Evolutionary conservation across 2,888 invertebrate species (phyloP), one percentile per base, ranked within the genome.

Genomic region (Apamea crenata): DNA sequence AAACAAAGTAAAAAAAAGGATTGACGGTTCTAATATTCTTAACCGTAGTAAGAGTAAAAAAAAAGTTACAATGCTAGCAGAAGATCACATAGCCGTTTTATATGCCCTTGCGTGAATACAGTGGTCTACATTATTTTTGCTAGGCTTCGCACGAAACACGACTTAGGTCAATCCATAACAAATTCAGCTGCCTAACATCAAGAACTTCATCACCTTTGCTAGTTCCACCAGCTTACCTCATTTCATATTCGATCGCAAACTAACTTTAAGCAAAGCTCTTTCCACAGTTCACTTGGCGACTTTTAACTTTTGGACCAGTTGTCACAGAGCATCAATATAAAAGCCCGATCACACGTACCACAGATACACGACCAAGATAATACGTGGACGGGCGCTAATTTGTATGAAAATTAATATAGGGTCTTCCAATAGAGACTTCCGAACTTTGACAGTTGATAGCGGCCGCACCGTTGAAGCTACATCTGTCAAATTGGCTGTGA

Each of bases 161-260:
- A 29, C 25, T 36, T 56, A 65, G 29, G 12, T 82, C 75, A 66
- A 53, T 36, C 8, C 18, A 25, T 66, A 32, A 59, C 7, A 36
- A 66, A 70, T 81, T 78, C 79, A 70, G 69, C 29, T 36, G 3
- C 53, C 40, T 50, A 50, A 68, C 68, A 79, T 36, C 36, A 18
- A 44, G n/a, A 83, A 87, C 74, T 87, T 56, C 69, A 78, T 83
- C 84, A 83, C 87, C 83, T 86, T 70, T 47, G 6, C n/a, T 68
- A 83, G 74, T 84, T 74, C 67, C 25, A 56, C 47, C 36, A 77
- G 53, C 74, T 85, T 81, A 81, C 40, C 77, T 81, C 77, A 84
- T 87, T 89, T 84, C 71, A 77, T 80, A 85, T 88, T 88, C 85
- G 77, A 87, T 87, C 66, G 78, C 67, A 89, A 85, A 89, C 82